A percentile compares a stretch with the other conserved stretches of the same genome.
phyloP scores from a whole-genome alignment of 2,888 invertebrate genomes.

The Pteria penguin region DNA sequence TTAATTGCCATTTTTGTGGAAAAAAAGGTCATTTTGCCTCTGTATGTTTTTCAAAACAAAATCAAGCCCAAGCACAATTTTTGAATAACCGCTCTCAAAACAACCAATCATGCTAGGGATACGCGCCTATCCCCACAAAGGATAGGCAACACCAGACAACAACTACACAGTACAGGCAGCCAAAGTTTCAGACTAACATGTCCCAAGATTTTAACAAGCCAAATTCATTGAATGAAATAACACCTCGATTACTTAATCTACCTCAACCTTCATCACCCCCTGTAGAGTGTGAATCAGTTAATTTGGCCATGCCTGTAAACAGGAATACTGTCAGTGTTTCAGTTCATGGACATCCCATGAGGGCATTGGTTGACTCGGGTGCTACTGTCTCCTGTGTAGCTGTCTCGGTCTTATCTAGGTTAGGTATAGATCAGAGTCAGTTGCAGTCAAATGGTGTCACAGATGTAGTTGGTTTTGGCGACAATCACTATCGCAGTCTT shows the following conservation, averaged over 20 bases:
- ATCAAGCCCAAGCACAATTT: neutral
- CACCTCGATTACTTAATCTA: too few relatives aligned
- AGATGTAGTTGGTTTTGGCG: neutral
- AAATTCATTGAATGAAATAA: too few relatives aligned
- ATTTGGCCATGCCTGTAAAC: neutral
- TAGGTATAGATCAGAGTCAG: neutral
- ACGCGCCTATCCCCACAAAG: neutral
- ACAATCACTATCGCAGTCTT: slow-evolving; percentile 10
- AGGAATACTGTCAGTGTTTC: slow-evolving; percentile 6
- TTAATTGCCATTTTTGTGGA: neutral
- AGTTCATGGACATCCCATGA: neutral
- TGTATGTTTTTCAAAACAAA: neutral
- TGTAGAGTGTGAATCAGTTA: neutral
- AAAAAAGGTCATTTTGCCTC: slow-evolving; percentile 7
- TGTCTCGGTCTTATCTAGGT: neutral
- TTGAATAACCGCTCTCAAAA: too few relatives aligned
- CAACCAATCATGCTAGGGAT: slow-evolving; percentile 1
- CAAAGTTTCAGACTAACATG: too few relatives aligned
- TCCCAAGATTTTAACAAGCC: too few relatives aligned
- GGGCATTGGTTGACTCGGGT: neutral
- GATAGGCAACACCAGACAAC: neutral
- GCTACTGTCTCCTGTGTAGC: slow-evolving; percentile 6
- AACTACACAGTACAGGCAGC: neutral
- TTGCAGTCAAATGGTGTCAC: neutral
- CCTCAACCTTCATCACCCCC: neutral